Conservation (phyloP, 1,140 invertebrate species). For the Eumeta japonica region DNA sequence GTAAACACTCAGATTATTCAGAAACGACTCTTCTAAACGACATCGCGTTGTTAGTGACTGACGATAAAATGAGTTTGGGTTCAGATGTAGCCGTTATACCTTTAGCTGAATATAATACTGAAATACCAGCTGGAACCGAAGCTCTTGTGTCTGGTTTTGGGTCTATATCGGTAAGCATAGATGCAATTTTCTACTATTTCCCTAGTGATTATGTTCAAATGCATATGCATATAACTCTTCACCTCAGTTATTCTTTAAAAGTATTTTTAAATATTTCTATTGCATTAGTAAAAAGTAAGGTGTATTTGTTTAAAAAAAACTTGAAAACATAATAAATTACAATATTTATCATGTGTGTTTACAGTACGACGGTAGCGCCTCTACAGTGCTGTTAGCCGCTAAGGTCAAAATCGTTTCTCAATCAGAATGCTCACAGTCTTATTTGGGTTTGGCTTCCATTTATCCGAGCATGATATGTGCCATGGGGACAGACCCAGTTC, state of each 20-base stretch:
- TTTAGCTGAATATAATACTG: constrained; percentile 18
- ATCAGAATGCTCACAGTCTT: constrained; percentile 25
- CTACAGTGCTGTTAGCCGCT: constrained; percentile 28
- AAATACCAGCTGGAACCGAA: constrained; percentile 21
- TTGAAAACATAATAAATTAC: no score
- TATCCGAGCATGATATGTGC: constrained; percentile 46
- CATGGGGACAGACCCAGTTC: constrained; percentile 21
- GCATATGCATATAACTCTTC: no score
- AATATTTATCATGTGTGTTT: no score
- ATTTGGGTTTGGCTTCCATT: constrained; percentile 27
- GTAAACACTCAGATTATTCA: constrained; percentile 28
- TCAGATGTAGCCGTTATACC: constrained; percentile 17
- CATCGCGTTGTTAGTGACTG: constrained; percentile 27
- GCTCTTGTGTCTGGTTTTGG: constrained; percentile 48
- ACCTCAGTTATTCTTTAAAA: no score
- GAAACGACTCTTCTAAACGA: constrained; percentile 29
- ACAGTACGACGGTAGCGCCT: constrained; percentile 28
- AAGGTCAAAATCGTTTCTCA: constrained; percentile 31
- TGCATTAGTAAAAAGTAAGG: no score
- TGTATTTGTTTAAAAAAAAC: no score
- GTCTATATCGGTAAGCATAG: constrained; percentile 29
- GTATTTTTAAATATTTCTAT: no score
- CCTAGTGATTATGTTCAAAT: no score
- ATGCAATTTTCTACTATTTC: constrained; percentile 1
- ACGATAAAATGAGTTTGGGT: constrained; percentile 24